Base-by-base conservation (phyloP, 2,888 invertebrate species). In the Apoda limacodes region DNA sequence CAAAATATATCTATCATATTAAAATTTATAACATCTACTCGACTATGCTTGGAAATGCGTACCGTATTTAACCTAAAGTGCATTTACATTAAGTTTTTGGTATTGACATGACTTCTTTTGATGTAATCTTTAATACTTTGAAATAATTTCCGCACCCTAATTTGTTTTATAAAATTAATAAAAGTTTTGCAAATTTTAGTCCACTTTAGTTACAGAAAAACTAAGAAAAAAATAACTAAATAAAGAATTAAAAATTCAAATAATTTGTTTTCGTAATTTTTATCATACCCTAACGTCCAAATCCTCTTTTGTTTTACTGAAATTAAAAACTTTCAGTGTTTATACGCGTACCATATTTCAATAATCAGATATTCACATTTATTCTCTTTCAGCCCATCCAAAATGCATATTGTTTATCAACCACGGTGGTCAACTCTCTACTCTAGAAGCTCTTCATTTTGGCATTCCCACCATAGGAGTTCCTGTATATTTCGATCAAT, bases 401-500 rank as follows among this genome's bases (percentile, higher is more conserved):
- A 59, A 56, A 28, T 49, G 47, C 30, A 25, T 44, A 5, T 39
- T 57, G 0, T 56, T 57, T 35, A 56, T 57, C 28, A 48, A 54
- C 1, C 57, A 57, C 24, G 54, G 55, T 4, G 57, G 57, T 25
- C 39, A 51, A 5, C 39, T 55, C 3, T 55, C 58, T 1, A 43
- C 42, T 1, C 50, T 51, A 1, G 58, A 59, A 34, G 45, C 55
- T 4, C 30, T 54, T 4, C 50, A 54, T 24, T 53, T 42, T 22
- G 57, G 49, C 5, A 51, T 51, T 5, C 55, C 59, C 4, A 38
- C 50, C 5, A 52, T 58, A 2, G 55, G 51, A 1, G 41, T 60
- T 0, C 58, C 58, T 2, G 45, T 49, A 1, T 57, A 50, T 26
- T 50, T 41, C 5, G 55, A 57, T 25, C 53, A 58, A 39, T 50